Conservation (phyloP, 2,113 vertebrate species). For the Falcunculus frontatus region DNA sequence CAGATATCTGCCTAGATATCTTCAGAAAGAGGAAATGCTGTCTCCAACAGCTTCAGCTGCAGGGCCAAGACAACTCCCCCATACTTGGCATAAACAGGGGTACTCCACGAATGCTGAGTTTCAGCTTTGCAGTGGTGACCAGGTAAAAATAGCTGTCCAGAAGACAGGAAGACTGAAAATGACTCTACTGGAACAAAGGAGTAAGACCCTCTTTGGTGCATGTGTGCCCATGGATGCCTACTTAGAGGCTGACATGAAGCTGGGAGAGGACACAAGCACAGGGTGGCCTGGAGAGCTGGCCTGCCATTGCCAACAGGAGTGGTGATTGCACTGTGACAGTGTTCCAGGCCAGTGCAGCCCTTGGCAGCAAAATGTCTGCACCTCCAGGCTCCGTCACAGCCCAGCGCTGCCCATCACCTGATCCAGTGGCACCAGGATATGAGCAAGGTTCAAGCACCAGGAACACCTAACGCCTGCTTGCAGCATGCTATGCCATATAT, state of each 20-base stretch:
- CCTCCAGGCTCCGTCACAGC: background rate
- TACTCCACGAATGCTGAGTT: background rate
- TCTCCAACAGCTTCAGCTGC: background rate
- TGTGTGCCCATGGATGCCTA: background rate
- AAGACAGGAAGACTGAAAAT: background rate
- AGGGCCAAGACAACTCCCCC: background rate
- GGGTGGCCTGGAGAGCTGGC: background rate
- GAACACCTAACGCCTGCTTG: rapidly evolving
- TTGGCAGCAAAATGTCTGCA: background rate
- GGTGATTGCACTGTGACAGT: background rate
- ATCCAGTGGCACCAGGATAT: no score
- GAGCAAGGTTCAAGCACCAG: rapidly evolving
- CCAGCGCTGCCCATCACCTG: background rate
- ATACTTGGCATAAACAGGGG: rapidly evolving
- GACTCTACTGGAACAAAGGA: rapidly evolving
- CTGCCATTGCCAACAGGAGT: background rate
- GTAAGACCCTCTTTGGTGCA: background rate
- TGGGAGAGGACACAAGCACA: background rate
- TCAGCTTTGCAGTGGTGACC: background rate
- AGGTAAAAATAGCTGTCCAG: background rate
- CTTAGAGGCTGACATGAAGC: background rate
- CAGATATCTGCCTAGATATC: background rate
- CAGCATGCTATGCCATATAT: rapidly evolving
- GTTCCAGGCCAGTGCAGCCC: background rate
- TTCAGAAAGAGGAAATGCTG: background rate